Base-by-base conservation (phyloP, 2,888 invertebrate species). In the Aethes cnicana region DNA sequence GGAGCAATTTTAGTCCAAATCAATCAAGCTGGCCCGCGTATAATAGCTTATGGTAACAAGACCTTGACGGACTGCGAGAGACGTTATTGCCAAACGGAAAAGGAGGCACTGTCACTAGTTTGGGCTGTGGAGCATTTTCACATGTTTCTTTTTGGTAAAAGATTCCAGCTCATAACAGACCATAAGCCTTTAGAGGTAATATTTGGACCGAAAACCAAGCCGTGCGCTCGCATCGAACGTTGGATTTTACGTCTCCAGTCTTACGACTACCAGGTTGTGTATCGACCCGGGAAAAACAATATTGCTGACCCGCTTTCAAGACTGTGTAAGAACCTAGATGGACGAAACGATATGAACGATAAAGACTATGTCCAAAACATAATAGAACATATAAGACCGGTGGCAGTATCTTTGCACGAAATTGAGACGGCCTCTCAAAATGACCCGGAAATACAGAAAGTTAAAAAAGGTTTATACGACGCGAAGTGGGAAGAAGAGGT, bases 111-210 rank as follows among this genome's bases (percentile, higher is more conserved):
- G 18, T 17, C 33, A 4, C 4, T 17, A 2, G 17, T 32, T 2
- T 32, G 32, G 32, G 32, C 32, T 8, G 32, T n/a, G n/a, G n/a
- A n/a, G n/a, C n/a, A n/a, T n/a, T n/a, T n/a, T n/a, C n/a, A n/a
- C n/a, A n/a, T n/a, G 1, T 36, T 11, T 4, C 6, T 35, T 4
- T 35, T 20, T 9, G 35, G 35, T 3, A 35, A 35, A 6, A 11
- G 11, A 5, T 35, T 35, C 4, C 9, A 35, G 5, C 9, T 35
- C 4, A 12, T 35, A 46, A 53, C 9, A 8, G 53, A 53, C 9
- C 53, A 53, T 30, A 53, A 53, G 12, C 74, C 81, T 2, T 53
- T 84, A 9, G 63, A 68, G 18, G 57, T 41, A 2, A 57, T 68
- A n/a, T 65, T 67, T 33, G 53, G 57, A 1, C 52, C 57, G 6